These are phyloP conservation scores for Diarsia dahlii DNA, from an alignment of 2,888 invertebrate species.

Conservation along the genomic window DNA sequence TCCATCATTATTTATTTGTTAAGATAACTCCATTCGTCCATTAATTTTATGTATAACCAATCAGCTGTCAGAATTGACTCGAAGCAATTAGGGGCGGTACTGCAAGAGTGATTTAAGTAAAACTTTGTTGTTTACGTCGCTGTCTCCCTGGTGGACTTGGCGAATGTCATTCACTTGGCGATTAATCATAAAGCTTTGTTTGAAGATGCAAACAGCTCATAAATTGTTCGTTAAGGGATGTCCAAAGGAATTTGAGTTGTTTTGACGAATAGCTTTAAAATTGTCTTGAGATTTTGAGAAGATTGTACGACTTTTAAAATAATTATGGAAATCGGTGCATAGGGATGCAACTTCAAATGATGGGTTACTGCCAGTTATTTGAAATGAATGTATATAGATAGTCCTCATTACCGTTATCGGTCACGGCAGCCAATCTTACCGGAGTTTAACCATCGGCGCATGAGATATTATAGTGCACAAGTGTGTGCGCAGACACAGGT, in stretches of 20 bases:
- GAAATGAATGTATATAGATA: neutral
- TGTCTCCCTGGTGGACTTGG: constrained; percentile 69
- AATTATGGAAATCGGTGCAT: no score
- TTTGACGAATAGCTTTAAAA: constrained; percentile 23
- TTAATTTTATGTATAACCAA: constrained; percentile 70
- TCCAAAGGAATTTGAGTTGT: constrained; percentile 51
- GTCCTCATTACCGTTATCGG: no score
- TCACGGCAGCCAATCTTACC: no score
- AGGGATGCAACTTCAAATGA: neutral
- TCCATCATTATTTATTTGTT: constrained; percentile 26
- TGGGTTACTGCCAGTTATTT: neutral
- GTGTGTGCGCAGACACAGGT: no score
- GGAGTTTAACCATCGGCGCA: no score
- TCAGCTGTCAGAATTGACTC: constrained; percentile 82
- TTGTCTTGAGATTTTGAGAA: neutral
- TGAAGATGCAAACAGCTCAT: constrained; percentile 77
- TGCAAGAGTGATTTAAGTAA: constrained; percentile 79
- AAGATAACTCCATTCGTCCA: constrained; percentile 47
- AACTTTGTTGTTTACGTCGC: constrained; percentile 81
- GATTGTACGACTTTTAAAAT: neutral
- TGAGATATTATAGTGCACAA: no score
- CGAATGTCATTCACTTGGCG: constrained; percentile 75
- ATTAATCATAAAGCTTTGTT: constrained; percentile 82
- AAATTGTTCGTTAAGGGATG: constrained; percentile 75
- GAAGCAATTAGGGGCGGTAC: constrained; percentile 78